phyloP scores from a whole-genome alignment of 2,888 invertebrate species.

The Pecten maximus region DNA sequence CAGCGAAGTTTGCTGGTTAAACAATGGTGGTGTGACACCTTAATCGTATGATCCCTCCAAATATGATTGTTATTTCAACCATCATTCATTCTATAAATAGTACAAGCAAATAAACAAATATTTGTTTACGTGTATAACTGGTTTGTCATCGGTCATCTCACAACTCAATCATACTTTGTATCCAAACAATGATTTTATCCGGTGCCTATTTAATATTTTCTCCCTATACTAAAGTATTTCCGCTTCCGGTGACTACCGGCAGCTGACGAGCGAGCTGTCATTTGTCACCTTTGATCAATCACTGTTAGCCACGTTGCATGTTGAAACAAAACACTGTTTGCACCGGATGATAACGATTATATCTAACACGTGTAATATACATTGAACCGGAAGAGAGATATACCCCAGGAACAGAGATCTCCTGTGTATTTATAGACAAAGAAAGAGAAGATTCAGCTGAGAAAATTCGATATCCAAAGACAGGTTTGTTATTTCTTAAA shows the following conservation, averaged over 20 bases:
- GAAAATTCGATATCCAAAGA: too few relatives aligned
- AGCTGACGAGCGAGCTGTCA: not conserved
- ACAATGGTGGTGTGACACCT: not conserved
- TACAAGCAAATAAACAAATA: not conserved
- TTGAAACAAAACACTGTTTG: not conserved
- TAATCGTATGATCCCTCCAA: not conserved
- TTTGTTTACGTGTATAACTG: not conserved
- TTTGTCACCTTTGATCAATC: slow-evolving; percentile 10
- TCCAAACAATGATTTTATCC: not conserved
- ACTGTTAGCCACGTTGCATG: slow-evolving; percentile 20
- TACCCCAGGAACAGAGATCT: not conserved
- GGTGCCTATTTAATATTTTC: not conserved
- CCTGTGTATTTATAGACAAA: not conserved
- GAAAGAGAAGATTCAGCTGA: not conserved
- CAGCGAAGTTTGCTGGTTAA: too few relatives aligned
- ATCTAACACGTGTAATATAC: not conserved
- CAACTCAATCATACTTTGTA: not conserved
- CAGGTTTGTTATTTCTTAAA: too few relatives aligned
- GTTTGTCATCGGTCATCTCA: not conserved
- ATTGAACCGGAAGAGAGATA: slow-evolving; percentile 26
- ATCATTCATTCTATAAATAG: not conserved
- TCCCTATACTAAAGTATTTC: not conserved
- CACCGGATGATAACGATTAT: slow-evolving; percentile 1
- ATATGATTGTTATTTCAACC: too few relatives aligned
- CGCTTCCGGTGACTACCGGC: slow-evolving; percentile 13